Conservation (phyloP, 2,113 vertebrate species). For the Erythrocercus mccallii region DNA sequence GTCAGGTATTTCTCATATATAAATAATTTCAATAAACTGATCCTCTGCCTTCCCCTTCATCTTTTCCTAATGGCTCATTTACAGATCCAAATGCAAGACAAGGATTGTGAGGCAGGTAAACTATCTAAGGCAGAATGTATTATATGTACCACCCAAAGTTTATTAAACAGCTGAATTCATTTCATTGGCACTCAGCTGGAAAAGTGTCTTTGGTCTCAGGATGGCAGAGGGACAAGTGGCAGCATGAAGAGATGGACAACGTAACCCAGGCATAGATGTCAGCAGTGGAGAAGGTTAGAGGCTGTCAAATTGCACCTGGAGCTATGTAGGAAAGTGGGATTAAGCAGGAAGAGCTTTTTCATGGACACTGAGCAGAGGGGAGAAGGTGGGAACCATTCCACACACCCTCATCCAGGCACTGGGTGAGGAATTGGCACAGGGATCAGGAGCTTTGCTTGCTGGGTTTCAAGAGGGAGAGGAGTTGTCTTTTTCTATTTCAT, state of each 20-base stretch:
- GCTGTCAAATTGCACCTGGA: neutral
- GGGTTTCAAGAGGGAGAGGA: neutral
- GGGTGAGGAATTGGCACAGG: neutral
- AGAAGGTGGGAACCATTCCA: neutral
- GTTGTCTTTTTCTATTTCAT: neutral
- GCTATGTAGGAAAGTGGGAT: neutral
- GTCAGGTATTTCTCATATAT: conserved; percentile 21
- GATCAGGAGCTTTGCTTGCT: neutral
- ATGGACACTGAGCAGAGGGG: neutral
- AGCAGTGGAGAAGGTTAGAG: neutral
- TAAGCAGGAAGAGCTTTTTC: neutral
- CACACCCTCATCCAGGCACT: neutral
- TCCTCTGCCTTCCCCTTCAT: neutral
- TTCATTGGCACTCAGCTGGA: neutral
- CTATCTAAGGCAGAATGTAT: neutral
- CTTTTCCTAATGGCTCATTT: conserved; percentile 6
- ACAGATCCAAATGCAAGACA: neutral
- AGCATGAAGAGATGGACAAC: neutral
- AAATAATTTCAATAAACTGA: conserved; percentile 36
- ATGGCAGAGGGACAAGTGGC: neutral
- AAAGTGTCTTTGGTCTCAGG: rapidly evolving
- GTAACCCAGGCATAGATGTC: neutral
- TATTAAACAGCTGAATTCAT: neutral
- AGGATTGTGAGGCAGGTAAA: neutral
- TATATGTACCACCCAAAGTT: neutral